Base-by-base conservation (phyloP, 53 echinoderm and acorn worm species). In the Arbacia lixula region DNA sequence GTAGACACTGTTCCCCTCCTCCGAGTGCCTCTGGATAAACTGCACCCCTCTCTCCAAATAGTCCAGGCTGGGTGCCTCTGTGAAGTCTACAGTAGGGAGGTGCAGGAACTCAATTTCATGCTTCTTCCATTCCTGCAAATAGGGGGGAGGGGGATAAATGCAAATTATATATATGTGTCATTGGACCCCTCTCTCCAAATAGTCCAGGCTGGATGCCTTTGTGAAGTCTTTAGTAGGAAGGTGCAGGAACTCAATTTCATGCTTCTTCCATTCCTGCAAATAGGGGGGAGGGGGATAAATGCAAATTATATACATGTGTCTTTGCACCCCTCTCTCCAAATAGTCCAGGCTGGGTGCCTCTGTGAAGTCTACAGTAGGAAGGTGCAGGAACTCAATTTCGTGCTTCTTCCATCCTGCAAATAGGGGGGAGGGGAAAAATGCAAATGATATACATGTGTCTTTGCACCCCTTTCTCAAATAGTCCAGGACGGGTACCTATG, bases 1-100 rank as follows among this genome's bases (percentile, higher is more conserved):
- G 51, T 94, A 99, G 24, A 99, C 94, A n/a, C 86, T 90, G 63
- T 90, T 81, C 6, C 91, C 86, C n/a, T 71, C 76, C 20, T 82
- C 76, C 0, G 94, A 92, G 36, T 86, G 68, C 12, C 92, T 80
- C 60, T 89, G 31, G 35, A 99, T 99, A 60, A 99, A 99, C 21
- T 88, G 53, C 2, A 99, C 91, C 1, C 94, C 99, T 35, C 74
- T 43, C 30, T 99, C 94, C 16, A 99, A 41, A 53, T 79, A 77
- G 31, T 94, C 94, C 36, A 86, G 80, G 16, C 90, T 92, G 1
- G 99, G 99, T 17, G 94, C 92, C 41, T 88, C 94, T 1, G 90
- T 87, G 75, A 94, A 99, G 68, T 99, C 98, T 22, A 89, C 86
- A 0, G 99, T 99, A 6, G 94, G 89, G 0, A 99, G 85, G 3